A percentile compares a stretch with the other conserved stretches of the same genome.
phyloP scores from a whole-genome alignment of 2,888 invertebrate species.

The Salticus scenicus region DNA sequence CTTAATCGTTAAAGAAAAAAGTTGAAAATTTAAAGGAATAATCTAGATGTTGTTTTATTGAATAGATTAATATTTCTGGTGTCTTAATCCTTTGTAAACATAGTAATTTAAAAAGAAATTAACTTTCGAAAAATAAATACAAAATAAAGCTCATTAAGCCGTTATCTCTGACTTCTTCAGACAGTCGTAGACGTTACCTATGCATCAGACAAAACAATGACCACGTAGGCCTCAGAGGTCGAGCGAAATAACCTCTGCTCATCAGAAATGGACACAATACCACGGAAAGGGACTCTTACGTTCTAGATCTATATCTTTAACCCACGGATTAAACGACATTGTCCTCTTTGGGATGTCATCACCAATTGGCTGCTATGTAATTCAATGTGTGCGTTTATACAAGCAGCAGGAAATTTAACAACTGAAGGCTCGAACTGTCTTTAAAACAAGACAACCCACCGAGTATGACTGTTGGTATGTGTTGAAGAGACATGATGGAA shows the following conservation, averaged over 20 bases:
- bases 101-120: not conserved
- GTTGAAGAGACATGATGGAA: not conserved
- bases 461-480: not conserved
- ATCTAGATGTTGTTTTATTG: too few relatives aligned
- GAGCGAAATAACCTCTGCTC: slow-evolving; percentile 9
- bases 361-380: not conserved
- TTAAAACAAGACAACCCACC: not conserved
- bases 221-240: slow-evolving; percentile 9
- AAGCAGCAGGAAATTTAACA: not conserved
- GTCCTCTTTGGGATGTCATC: not conserved
- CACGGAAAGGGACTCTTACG: not conserved
- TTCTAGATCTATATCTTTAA: slow-evolving; percentile 8
- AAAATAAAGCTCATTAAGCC: not conserved
- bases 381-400: not conserved
- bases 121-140: not conserved
- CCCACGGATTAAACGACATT: slow-evolving; percentile 9
- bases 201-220: not conserved
- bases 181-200: not conserved
- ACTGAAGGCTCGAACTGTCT: not conserved
- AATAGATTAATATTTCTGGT: too few relatives aligned
- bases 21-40: too few relatives aligned
- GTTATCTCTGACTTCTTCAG: not conserved
- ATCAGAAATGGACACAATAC: slow-evolving; percentile 17
- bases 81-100: not conserved
- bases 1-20: too few relatives aligned